Conservation (phyloP, 2,113 vertebrate genomes). For the Xiphias gladius region DNA sequence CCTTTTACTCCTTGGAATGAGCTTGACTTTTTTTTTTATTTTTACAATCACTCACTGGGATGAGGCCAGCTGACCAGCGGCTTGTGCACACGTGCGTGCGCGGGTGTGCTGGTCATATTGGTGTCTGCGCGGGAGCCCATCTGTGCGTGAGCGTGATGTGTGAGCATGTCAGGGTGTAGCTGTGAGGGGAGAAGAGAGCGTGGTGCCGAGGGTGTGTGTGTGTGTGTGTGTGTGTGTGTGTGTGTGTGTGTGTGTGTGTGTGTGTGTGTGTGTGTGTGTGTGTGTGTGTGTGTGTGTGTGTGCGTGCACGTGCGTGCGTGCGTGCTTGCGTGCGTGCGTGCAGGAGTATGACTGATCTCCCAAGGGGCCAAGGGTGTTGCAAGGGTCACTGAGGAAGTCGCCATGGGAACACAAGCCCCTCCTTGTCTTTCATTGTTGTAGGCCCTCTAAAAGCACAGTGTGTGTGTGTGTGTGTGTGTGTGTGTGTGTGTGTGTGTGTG, state of each 20-base stretch:
- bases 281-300: constrained; percentile 18
- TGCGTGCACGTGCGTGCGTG: constrained; percentile 17
- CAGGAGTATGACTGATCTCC: constrained; percentile 68
- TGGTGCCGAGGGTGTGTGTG: constrained; percentile 37
- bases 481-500: constrained; percentile 21
- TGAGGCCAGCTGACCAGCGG: constrained; percentile 64
- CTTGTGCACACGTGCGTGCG: neutral
- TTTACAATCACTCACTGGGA: constrained; percentile 71
- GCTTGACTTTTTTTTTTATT: constrained; percentile 51
- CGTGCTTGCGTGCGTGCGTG: constrained; percentile 24
- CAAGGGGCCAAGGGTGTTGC: constrained; percentile 71
- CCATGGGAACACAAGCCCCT: constrained; percentile 76
- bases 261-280: constrained; percentile 20
- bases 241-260: constrained; percentile 23
- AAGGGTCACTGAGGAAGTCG: constrained; percentile 73
- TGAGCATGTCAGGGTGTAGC: constrained; percentile 69
- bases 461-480: constrained; percentile 24
- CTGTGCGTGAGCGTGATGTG: constrained; percentile 56
- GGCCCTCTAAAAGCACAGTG: constrained; percentile 20
- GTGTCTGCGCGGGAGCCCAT: constrained; percentile 35
- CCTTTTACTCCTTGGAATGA: constrained; percentile 47
- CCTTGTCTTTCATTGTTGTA: constrained; percentile 52
- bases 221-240: constrained; percentile 24
- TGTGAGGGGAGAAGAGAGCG: constrained; percentile 38
- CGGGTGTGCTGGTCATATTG: neutral